These are phyloP conservation scores for Cotesia vestalis DNA, from an alignment of 1,140 invertebrate species.

Conservation along the genomic window DNA sequence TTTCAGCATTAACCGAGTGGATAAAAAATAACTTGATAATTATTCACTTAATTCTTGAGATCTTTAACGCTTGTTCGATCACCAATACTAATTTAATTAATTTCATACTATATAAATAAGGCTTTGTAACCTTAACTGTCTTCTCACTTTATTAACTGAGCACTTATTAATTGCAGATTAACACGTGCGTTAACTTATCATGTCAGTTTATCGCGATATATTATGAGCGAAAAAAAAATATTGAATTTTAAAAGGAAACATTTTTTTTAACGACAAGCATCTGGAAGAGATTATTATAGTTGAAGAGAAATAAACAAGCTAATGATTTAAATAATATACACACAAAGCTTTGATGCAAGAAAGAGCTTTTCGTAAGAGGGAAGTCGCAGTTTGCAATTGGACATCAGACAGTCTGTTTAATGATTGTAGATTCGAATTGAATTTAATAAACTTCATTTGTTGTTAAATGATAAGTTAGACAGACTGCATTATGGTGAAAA, in stretches of 20 bases:
- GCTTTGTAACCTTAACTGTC: not conserved
- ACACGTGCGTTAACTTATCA: no score
- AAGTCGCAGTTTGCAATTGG: slow-evolving; percentile 26
- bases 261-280: slow-evolving; percentile 8
- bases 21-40: not conserved
- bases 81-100: not conserved
- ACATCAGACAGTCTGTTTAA: slow-evolving; percentile 20
- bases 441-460: slow-evolving; percentile 26
- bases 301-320: not conserved
- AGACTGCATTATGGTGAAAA: not conserved
- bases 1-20: not conserved
- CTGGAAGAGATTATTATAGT: slow-evolving; percentile 8
- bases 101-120: not conserved
- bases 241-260: not conserved
- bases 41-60: not conserved
- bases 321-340: slow-evolving; percentile 5
- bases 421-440: slow-evolving; percentile 23
- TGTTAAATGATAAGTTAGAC: slow-evolving; percentile 9
- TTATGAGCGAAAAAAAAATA: not conserved
- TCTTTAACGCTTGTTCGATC: slow-evolving; percentile 1
- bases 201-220: no score
- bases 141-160: not conserved
- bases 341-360: not conserved
- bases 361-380: slow-evolving; percentile 10
- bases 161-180: not conserved